Percentiles rank a stretch among this genome's conserved stretches.
These are phyloP conservation scores for Rhincodon typus DNA, from an alignment of 2,797 vertebrate genomes.

Conservation along the genomic window DNA sequence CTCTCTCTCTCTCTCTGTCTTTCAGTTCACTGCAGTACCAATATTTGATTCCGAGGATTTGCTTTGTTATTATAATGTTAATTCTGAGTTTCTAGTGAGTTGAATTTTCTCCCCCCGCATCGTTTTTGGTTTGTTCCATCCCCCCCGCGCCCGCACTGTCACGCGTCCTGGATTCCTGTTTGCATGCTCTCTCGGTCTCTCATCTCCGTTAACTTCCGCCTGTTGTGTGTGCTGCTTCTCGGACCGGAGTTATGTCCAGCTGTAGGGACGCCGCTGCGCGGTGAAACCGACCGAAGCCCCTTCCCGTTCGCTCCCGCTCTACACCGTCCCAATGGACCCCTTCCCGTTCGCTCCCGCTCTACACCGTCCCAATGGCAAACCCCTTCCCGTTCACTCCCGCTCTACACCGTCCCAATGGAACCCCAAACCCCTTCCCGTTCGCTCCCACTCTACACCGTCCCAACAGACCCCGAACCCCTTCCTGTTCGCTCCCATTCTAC, in stretches of 20 bases:
- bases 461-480: background rate
- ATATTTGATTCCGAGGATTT: background rate
- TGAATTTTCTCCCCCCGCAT: background rate
- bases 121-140: background rate
- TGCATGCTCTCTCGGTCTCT: background rate
- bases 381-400: background rate
- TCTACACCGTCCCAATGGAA: background rate
- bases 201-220: background rate
- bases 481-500: background rate
- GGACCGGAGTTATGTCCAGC: background rate
- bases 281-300: too few relatives aligned
- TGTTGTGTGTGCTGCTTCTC: background rate
- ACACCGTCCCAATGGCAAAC: background rate
- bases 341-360: background rate
- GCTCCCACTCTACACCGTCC: background rate
- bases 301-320: too few relatives aligned
- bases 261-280: background rate
- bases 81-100: constrained; percentile 12
- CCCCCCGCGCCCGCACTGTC: background rate
- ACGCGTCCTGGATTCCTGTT: background rate
- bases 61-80: background rate
- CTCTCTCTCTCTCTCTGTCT: background rate
- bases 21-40: constrained; percentile 6
- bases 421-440: background rate
- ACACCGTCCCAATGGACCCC: background rate